Base-by-base conservation (phyloP, 2,113 vertebrate genomes). In the Miniopterus natalensis region DNA sequence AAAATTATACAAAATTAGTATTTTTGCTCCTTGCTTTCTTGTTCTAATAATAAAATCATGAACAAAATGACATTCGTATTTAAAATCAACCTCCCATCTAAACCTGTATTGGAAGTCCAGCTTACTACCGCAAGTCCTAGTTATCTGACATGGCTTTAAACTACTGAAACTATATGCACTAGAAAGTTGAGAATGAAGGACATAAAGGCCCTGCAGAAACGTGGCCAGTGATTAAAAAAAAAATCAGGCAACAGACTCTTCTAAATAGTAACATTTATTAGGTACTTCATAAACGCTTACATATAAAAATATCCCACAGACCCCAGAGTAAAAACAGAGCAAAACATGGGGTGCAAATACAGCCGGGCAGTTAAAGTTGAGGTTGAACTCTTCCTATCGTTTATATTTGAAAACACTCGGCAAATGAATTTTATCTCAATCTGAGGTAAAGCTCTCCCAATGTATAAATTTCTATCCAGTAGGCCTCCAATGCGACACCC, bases 261-360 rank as follows among this genome's bases (percentile, higher is more conserved):
- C 97, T 84, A 94, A 92, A 98, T 97, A 98, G 92, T 66, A 57
- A 73, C 36, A 94, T 98, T 98, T 98, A 98, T 98, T 98, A 97
- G 96, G 96, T 89, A 97, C 92, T 97, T 98, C 84, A 97, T 90
- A 95, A 83, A 97, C 63, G 83, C 92, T 98, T 84, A 98, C 66
- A 98, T 96, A 97, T 94, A 98, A 98, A 98, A 96, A 98, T 96
- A 98, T 92, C 97, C 90, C 97, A 97, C 79, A 96, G 91, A 97
- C 97, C 95, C 94, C 94, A 94, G 96, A 97, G 84, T 93, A 96
- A 88, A 88, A 88, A 97, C 96, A 98, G 96, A 87, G 93, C 95
- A 96, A 96, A 97, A 92, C 92, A 97, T 66, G 59, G 95, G 66
- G 80, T 40, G 49, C 51, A 59, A 95, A 95, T 2, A 84, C 31